These are phyloP conservation scores for Baryphthengus martii DNA, from an alignment of 2,113 vertebrate species.

Conservation along the genomic window DNA sequence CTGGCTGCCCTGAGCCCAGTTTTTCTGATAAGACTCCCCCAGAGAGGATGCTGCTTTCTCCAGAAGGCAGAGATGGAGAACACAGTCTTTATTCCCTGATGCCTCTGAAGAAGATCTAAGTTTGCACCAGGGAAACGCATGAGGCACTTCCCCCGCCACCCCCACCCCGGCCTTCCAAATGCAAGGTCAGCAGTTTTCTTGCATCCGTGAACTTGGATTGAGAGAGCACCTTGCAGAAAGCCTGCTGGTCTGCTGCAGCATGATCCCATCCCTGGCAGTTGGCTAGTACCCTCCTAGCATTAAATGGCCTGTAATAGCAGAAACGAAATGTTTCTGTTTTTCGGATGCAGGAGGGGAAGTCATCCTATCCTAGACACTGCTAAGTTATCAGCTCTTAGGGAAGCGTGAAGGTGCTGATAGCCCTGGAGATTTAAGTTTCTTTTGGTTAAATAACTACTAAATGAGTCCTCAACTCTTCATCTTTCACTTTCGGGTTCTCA, in stretches of 20 bases:
- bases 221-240: neutral
- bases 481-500: neutral
- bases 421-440: neutral
- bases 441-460: neutral
- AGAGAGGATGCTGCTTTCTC: neutral
- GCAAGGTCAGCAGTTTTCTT: neutral
- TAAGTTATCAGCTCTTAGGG: neutral
- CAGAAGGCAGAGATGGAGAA: neutral
- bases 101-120: neutral
- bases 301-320: neutral
- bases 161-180: rapidly evolving
- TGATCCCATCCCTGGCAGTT: neutral
- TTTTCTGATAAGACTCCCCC: neutral
- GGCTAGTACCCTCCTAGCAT: neutral
- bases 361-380: neutral
- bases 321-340: neutral
- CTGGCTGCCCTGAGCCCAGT: neutral
- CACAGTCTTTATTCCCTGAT: neutral
- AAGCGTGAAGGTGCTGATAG: neutral
- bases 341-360: neutral
- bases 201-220: neutral
- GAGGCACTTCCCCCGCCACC: neutral
- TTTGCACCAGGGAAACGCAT: neutral
- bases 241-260: neutral
- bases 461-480: neutral